phyloP scores from a whole-genome alignment of 2,113 vertebrate genomes.

The Odocoileus virginianus region DNA sequence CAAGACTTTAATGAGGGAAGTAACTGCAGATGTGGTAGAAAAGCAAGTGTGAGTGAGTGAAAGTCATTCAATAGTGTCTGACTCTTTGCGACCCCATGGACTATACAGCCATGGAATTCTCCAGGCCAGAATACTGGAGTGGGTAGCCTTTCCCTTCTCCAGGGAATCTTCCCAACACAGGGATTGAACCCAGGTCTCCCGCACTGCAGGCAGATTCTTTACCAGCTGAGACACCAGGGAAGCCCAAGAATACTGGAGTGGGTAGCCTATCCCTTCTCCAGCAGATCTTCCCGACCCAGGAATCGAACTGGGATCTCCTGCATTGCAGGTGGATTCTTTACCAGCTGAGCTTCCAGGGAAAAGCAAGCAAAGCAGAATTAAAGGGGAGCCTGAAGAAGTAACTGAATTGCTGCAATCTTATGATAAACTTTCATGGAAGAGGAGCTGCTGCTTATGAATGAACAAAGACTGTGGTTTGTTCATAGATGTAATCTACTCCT shows the following conservation, averaged over 20 bases:
- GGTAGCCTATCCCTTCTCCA: not conserved
- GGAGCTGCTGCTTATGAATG: too few relatives aligned
- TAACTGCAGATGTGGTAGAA: not conserved
- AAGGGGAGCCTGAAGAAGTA: not conserved
- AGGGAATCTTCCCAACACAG: not conserved
- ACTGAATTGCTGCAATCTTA: not conserved
- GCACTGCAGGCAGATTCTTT: accelerated
- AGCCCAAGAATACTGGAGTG: not conserved
- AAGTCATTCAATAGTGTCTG: not conserved
- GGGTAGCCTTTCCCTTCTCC: not conserved
- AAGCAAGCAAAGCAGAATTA: not conserved
- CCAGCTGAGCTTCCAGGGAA: not conserved
- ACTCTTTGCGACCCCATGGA: not conserved
- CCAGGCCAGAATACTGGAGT: not conserved
- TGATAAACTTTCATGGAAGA: not conserved
- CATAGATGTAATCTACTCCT: not conserved
- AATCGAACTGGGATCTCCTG: not conserved
- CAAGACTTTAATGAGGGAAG: not conserved
- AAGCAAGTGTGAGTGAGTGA: not conserved
- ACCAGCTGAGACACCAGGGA: not conserved
- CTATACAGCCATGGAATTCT: not conserved
- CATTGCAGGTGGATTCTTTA: not conserved
- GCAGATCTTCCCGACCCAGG: not conserved
- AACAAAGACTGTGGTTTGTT: not conserved
- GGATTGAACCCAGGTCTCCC: not conserved